Evolutionary conservation across 2,797 vertebrate species (phyloP).

Genomic region (Crenichthys baileyi): DNA sequence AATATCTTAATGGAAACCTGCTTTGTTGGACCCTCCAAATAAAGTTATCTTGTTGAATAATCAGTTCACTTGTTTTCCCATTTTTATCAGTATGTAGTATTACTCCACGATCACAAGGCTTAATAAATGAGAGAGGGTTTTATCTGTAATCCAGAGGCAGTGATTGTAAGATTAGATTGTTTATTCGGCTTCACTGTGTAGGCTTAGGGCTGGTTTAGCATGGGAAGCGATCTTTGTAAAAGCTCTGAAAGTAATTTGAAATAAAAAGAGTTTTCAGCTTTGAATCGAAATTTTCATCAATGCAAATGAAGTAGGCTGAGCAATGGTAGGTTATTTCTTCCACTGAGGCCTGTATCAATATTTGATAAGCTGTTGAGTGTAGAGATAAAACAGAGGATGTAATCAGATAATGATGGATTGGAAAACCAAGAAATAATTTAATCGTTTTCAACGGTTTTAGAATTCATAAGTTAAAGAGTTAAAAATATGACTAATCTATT

Average conservation of each 20-base stretch:
- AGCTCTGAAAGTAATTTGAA: conserved; percentile 39
- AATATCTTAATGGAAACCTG: conserved; percentile 16
- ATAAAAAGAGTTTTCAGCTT: conserved; percentile 5
- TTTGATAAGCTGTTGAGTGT: conserved; percentile 19
- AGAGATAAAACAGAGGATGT: conserved; percentile 14
- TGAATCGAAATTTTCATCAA: conserved; percentile 14
- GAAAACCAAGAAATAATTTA: conserved; percentile 11
- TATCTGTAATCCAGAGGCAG: conserved; percentile 65
- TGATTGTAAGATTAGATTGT: conserved; percentile 64
- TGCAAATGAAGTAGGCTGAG: conserved; percentile 18
- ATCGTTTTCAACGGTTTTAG: neutral
- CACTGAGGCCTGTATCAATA: conserved; percentile 4
- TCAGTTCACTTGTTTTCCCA: conserved; percentile 20
- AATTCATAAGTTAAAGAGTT: neutral
- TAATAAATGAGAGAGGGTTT: conserved; percentile 45
- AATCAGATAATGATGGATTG: conserved; percentile 14
- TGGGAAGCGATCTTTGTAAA: conserved; percentile 47
- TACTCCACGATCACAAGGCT: conserved; percentile 25
- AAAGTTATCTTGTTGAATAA: conserved; percentile 30
- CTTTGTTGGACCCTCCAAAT: conserved; percentile 10
- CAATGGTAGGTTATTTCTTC: conserved; percentile 4
- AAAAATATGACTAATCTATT: neutral
- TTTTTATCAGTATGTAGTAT: conserved; percentile 29
- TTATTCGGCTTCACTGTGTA: conserved; percentile 44
- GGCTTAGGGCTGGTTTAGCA: conserved; percentile 38